These are phyloP conservation scores for Montipora efflorescens DNA, from an alignment of 64 coral and sea anemone genomes.

Conservation along the genomic window DNA sequence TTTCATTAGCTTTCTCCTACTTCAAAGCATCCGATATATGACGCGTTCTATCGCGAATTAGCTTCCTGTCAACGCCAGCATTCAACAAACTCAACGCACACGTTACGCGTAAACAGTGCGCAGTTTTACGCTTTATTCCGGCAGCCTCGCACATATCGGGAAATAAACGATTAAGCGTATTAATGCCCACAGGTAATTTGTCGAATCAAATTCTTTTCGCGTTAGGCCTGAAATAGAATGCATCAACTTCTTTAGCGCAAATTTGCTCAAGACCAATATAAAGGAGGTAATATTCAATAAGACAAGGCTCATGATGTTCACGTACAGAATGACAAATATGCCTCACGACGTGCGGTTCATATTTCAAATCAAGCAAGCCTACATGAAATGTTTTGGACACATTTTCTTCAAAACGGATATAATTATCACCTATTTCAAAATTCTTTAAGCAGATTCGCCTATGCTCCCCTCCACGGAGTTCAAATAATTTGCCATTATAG, in stretches of 20 bases:
- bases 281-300: not conserved
- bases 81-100: constrained; percentile 41
- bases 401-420: constrained; percentile 53
- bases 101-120: not conserved
- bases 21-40: constrained; percentile 1
- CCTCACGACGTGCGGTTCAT: constrained; percentile 28
- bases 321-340: constrained; percentile 56
- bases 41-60: constrained; percentile 47
- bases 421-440: not conserved
- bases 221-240: constrained; percentile 51
- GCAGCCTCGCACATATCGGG: too few relatives aligned
- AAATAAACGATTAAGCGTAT: too few relatives aligned
- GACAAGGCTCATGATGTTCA: constrained; percentile 27
- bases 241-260: constrained; percentile 1
- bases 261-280: constrained; percentile 42
- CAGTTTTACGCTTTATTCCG: constrained; percentile 23
- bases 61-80: constrained; percentile 25
- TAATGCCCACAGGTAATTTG: too few relatives aligned
- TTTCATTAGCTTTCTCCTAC: not conserved
- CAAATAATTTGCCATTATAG: constrained; percentile 45
- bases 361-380: constrained; percentile 57
- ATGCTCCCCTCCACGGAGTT: not conserved
- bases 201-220: not conserved
- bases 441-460: constrained; percentile 22
- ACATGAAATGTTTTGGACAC: constrained; percentile 64